Conservation (phyloP, 2,888 invertebrate genomes). For the Orthosia gracilis region DNA sequence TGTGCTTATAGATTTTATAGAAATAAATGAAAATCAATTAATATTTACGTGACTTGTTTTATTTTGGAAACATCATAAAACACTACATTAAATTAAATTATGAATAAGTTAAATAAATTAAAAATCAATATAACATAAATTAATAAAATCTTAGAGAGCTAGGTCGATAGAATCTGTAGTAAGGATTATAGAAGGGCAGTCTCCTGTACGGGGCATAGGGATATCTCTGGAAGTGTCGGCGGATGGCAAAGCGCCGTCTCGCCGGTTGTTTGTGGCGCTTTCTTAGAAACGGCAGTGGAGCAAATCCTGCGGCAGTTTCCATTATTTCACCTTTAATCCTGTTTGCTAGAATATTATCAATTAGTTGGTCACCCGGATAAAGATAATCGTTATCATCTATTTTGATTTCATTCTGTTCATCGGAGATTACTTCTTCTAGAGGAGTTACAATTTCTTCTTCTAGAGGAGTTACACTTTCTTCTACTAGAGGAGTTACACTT, state of each 20-base stretch:
- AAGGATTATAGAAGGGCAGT: slow-evolving; percentile 77
- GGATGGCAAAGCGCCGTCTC: slow-evolving; percentile 73
- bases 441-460: slow-evolving; percentile 71
- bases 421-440: slow-evolving; percentile 60
- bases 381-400: slow-evolving; percentile 58
- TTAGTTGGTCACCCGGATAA: slow-evolving; percentile 64
- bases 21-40: slow-evolving; percentile 80
- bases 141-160: slow-evolving; percentile 86
- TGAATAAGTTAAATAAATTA: slow-evolving; percentile 56
- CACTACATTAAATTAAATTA: slow-evolving; percentile 43
- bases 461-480: slow-evolving; percentile 69
- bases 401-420: slow-evolving; percentile 72
- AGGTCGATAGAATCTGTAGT: slow-evolving; percentile 80
- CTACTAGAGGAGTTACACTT: slow-evolving; percentile 65
- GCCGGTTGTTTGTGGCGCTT: slow-evolving; percentile 69
- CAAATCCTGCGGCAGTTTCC: slow-evolving; percentile 85
- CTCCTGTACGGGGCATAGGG: slow-evolving; percentile 74
- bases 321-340: slow-evolving; percentile 82
- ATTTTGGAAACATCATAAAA: slow-evolving; percentile 22
- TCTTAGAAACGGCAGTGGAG: slow-evolving; percentile 76
- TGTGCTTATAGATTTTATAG: slow-evolving; percentile 78
- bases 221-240: slow-evolving; percentile 77
- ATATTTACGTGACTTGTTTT: slow-evolving; percentile 47
- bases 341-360: slow-evolving; percentile 71
- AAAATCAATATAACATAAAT: slow-evolving; percentile 8